Conservation (phyloP, 2,888 invertebrate genomes). For the Smittia aterrima region DNA sequence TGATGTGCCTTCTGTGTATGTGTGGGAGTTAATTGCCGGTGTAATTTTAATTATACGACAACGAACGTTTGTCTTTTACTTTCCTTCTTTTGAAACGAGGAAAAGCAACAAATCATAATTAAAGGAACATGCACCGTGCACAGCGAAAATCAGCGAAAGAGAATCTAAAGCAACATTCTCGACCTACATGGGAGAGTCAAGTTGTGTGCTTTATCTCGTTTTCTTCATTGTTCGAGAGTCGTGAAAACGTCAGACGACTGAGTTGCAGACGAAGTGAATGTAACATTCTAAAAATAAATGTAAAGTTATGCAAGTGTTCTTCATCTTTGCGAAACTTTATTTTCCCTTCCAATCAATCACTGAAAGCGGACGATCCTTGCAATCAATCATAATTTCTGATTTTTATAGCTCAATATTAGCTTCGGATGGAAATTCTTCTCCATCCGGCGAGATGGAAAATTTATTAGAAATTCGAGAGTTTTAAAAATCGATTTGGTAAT, state of each 20-base stretch:
- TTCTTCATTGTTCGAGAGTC: not conserved
- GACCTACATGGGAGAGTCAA: slow-evolving; percentile 19
- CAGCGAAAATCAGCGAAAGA: not conserved
- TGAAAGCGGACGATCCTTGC: not conserved
- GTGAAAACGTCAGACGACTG: not conserved
- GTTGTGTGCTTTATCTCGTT: slow-evolving; percentile 6
- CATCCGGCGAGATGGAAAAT: not conserved
- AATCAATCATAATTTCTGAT: slow-evolving; percentile 7
- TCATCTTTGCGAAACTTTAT: not conserved
- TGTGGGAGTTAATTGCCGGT: slow-evolving; percentile 32
- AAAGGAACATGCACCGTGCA: not conserved
- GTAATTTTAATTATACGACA: slow-evolving; percentile 34
- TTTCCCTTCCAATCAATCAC: not conserved
- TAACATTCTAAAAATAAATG: not conserved
- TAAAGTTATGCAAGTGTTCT: not conserved
- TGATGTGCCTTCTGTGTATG: not conserved
- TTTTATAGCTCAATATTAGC: slow-evolving; percentile 16
- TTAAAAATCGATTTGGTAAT: slow-evolving; percentile 10
- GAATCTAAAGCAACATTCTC: not conserved
- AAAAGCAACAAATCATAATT: slow-evolving; percentile 20
- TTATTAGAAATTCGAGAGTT: slow-evolving; percentile 8
- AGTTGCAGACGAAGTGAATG: not conserved
- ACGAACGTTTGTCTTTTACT: not conserved
- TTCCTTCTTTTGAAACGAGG: not conserved
- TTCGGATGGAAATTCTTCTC: not conserved